Conservation (phyloP, 2,797 vertebrate genomes). For the Chloroceryle amazona region DNA sequence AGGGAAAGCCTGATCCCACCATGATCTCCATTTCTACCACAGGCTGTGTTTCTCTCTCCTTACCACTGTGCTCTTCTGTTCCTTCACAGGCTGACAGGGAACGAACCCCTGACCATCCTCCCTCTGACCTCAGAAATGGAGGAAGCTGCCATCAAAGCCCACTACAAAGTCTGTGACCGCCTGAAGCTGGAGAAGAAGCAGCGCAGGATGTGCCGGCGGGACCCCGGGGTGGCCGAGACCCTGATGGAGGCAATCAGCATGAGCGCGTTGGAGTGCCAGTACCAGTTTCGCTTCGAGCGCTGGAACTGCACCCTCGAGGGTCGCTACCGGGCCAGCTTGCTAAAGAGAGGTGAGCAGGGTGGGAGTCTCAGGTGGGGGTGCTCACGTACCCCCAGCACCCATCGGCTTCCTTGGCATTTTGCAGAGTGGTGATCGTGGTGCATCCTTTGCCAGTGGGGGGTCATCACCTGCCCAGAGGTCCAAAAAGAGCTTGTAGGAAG, state of each 20-base stretch:
- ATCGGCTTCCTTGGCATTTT: rapidly evolving
- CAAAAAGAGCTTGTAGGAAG: not conserved
- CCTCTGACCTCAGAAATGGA: constrained; percentile 93
- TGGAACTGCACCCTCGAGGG: constrained; percentile 99
- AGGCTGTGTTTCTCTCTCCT: not conserved
- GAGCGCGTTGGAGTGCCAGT: constrained; percentile 96
- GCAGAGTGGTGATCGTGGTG: rapidly evolving
- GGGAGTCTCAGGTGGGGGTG: rapidly evolving
- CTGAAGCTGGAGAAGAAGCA: constrained; percentile 99
- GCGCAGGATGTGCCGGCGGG: constrained; percentile 95
- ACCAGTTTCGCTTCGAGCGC: constrained; percentile 98
- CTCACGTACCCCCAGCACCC: not conserved
- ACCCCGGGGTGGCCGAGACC: constrained; percentile 96
- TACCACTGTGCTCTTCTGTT: rapidly evolving
- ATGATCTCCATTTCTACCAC: rapidly evolving
- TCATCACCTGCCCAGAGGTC: not conserved
- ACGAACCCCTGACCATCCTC: constrained; percentile 96
- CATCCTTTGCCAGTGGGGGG: rapidly evolving
- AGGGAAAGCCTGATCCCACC: not conserved
- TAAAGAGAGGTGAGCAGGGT: constrained; percentile 89
- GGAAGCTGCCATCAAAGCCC: constrained; percentile 89
- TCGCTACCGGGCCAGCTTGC: constrained; percentile 91
- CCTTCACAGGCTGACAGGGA: constrained; percentile 91
- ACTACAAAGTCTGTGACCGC: constrained; percentile 97
- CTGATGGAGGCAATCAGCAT: constrained; percentile 97